Evolutionary conservation across 2,888 invertebrate species (phyloP), one percentile per base, ranked within the genome.

Genomic region (Rotaria magnacalcarata): DNA sequence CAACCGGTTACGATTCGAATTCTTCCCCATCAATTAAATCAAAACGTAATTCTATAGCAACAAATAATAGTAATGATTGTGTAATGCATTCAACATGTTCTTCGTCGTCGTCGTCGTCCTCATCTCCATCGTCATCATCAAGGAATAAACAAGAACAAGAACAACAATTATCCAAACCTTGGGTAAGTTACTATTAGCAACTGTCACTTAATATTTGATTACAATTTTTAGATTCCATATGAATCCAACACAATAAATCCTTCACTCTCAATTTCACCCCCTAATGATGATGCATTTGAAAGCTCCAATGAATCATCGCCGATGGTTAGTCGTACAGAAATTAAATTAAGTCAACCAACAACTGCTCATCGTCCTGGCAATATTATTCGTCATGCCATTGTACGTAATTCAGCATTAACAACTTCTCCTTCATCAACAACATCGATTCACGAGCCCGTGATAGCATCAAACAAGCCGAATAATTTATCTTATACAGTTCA

Each of bases 1-100:
- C 80, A 43, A 80, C 80, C 1, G 47, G 80, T 47, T 80, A 80
- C 19, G 80, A 80, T 80, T 80, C 80, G 11, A 80, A 80, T 80
- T 80, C 80, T 10, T 80, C 80, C 14, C 80, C 80, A 6, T 80
- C 80, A 24, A 80, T 80, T 24, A 7, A 24, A 47, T 80, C 80
- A 3, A 80, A 80, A 80, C 47, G 47, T 24, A 10, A 43, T 47
- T 47, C 43, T 24, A 0, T 43, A n/a, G 19, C 19, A 47, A 47
- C 43, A n/a, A 80, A 47, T 47, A n/a, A 43, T 47, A 47, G 47
- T 24, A 47, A 24, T n/a, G 43, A 47, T 43, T 10, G 21, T 52
- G 14, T 60, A 27, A 27, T 60, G 27, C 60, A 60, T 27, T 60
- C 60, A 60, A 60, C 27, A 60, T 60, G 19, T 60, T 60, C 60